Evolutionary conservation across 64 coral and sea anemone genomes (phyloP).

Genomic region (Porites australiensis): DNA sequence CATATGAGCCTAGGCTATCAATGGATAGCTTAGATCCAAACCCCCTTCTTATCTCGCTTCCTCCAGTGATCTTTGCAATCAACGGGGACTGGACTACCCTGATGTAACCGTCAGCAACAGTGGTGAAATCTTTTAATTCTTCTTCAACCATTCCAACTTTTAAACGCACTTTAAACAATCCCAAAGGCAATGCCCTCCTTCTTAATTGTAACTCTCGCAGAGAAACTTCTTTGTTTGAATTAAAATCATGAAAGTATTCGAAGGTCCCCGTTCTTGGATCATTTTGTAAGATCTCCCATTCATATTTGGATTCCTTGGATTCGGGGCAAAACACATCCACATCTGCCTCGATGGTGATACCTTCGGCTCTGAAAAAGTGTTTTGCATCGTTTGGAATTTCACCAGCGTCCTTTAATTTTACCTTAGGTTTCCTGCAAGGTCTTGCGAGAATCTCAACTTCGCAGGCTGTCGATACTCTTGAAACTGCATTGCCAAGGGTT

Average conservation of each 20-base stretch:
- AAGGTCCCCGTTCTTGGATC: neutral
- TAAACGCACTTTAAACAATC: slow-evolving; percentile 47
- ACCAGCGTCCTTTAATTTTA: slow-evolving; percentile 43
- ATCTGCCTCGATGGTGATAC: slow-evolving; percentile 29
- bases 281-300: slow-evolving; percentile 51
- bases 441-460: slow-evolving; percentile 65
- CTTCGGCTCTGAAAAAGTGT: slow-evolving; percentile 12
- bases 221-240: neutral
- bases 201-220: slow-evolving; percentile 32
- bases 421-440: slow-evolving; percentile 49
- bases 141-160: slow-evolving; percentile 47
- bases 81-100: slow-evolving; percentile 43
- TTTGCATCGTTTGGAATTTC: neutral
- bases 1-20: slow-evolving; percentile 55
- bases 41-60: slow-evolving; percentile 55
- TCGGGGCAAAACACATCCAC: slow-evolving; percentile 65
- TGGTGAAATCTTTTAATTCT: slow-evolving; percentile 27
- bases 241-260: neutral
- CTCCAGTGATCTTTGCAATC: slow-evolving; percentile 65
- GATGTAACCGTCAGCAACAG: slow-evolving; percentile 63
- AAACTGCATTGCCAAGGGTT: slow-evolving; percentile 51
- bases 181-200: slow-evolving; percentile 51
- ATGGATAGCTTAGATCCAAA: slow-evolving; percentile 53
- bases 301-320: slow-evolving; percentile 47
- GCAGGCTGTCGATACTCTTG: slow-evolving; percentile 4